Conservation (phyloP, 2,113 vertebrate species). For the Caranx melampygus region DNA sequence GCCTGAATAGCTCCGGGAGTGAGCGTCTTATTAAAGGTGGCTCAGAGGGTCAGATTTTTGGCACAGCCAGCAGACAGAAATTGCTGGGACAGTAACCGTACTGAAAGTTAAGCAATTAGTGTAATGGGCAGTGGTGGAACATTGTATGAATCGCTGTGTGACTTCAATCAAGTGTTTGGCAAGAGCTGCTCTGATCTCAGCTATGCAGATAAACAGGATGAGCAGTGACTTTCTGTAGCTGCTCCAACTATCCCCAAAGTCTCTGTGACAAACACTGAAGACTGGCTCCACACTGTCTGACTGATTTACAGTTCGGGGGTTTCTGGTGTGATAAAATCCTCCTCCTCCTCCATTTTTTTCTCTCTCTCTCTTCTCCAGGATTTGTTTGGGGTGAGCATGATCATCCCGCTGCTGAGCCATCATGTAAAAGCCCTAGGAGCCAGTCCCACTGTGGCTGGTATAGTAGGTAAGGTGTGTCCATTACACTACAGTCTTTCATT, state of each 20-base stretch:
- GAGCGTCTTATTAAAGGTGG: constrained; percentile 25
- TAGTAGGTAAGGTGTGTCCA: constrained; percentile 88
- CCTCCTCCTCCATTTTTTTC: not conserved
- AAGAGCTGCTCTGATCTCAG: constrained; percentile 25
- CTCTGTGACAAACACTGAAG: not conserved
- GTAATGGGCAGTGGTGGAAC: constrained; percentile 54
- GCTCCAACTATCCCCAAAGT: not conserved
- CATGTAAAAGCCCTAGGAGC: constrained; percentile 94
- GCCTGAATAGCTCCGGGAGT: not conserved
- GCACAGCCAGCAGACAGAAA: not conserved
- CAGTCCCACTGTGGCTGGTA: constrained; percentile 90
- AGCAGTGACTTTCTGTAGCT: not conserved
- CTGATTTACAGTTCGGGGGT: not conserved
- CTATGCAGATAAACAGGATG: constrained; percentile 39
- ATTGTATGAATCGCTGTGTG: constrained; percentile 67
- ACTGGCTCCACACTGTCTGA: not conserved
- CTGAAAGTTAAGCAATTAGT: constrained; percentile 51
- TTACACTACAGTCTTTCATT: not conserved
- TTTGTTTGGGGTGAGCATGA: constrained; percentile 97
- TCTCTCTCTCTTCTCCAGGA: constrained; percentile 81
- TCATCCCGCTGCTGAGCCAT: constrained; percentile 93
- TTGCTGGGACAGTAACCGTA: not conserved
- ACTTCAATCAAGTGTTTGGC: constrained; percentile 74
- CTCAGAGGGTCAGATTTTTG: not conserved
- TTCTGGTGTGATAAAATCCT: not conserved